phyloP scores from a whole-genome alignment of 2,113 vertebrate species.

The Tragulus kanchil region DNA sequence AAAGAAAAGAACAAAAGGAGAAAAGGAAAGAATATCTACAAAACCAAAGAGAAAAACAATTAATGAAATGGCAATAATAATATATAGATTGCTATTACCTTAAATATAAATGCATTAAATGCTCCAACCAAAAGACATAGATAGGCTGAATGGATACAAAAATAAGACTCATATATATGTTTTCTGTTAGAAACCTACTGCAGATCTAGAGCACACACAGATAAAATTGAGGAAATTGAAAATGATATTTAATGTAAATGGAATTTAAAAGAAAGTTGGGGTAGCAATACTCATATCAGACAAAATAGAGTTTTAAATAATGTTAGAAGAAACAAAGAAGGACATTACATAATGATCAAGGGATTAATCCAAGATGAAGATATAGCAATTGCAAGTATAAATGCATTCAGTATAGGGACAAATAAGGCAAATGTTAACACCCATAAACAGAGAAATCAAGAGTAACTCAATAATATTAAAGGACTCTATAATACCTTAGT shows the following conservation, averaged over 20 bases:
- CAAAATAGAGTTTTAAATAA: background rate
- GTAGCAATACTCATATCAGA: background rate
- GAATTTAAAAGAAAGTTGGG: background rate
- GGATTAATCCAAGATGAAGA: background rate
- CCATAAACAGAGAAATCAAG: background rate
- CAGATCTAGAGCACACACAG: background rate
- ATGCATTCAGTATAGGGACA: background rate
- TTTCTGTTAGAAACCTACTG: background rate
- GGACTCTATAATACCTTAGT: background rate
- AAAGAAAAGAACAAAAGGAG: background rate
- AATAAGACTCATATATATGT: background rate
- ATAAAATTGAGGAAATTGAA: background rate
- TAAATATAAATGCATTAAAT: background rate
- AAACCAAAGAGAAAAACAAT: background rate
- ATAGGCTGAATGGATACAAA: background rate
- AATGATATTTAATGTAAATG: background rate
- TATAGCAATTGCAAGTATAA: background rate
- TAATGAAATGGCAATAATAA: background rate
- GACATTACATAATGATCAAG: background rate
- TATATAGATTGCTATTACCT: background rate
- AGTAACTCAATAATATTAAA: background rate
- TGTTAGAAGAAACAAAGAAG: background rate
- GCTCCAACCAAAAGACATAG: background rate
- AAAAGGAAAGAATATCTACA: background rate
- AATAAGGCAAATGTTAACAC: background rate